Evolutionary conservation across 2,888 invertebrate species (phyloP).

Genomic region (Chelonus formosanus): DNA sequence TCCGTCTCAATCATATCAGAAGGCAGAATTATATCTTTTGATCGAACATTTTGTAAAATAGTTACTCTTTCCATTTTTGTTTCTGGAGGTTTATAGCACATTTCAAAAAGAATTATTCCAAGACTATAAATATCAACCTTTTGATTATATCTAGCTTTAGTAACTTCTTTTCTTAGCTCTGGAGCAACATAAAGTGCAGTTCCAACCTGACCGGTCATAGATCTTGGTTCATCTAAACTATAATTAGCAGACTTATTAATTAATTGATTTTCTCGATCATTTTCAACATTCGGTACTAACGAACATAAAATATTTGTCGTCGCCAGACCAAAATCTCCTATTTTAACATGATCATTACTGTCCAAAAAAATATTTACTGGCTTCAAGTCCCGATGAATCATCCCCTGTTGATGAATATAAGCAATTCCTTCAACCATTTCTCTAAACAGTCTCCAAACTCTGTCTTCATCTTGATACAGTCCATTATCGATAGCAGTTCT

Average conservation of each 20-base stretch:
- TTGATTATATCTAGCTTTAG: conserved; percentile 84
- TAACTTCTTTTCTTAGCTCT: conserved; percentile 78
- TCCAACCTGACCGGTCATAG: conserved; percentile 86
- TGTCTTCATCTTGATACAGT: conserved; percentile 77
- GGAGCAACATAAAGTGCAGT: conserved; percentile 96
- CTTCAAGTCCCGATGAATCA: conserved; percentile 86
- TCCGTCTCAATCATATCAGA: conserved; percentile 70
- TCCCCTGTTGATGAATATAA: conserved; percentile 93
- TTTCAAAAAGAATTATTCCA: conserved; percentile 94
- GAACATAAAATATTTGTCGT: conserved; percentile 76
- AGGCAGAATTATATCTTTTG: conserved; percentile 77
- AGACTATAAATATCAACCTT: conserved; percentile 78
- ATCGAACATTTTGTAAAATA: conserved; percentile 78
- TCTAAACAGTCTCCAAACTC: conserved; percentile 91
- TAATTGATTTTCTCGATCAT: conserved; percentile 51
- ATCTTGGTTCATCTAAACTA: conserved; percentile 60
- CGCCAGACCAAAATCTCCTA: conserved; percentile 97
- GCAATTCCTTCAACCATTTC: conserved; percentile 92
- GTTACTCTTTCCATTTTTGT: conserved; percentile 92
- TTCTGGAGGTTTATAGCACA: conserved; percentile 85
- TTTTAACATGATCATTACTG: conserved; percentile 93
- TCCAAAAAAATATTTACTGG: conserved; percentile 96
- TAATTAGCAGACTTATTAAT: conserved; percentile 58
- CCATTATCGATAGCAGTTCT: conserved; percentile 87
- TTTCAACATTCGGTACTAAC: conserved; percentile 45